Conservation (phyloP, 1,140 invertebrate genomes). For the Aphis gossypii region DNA sequence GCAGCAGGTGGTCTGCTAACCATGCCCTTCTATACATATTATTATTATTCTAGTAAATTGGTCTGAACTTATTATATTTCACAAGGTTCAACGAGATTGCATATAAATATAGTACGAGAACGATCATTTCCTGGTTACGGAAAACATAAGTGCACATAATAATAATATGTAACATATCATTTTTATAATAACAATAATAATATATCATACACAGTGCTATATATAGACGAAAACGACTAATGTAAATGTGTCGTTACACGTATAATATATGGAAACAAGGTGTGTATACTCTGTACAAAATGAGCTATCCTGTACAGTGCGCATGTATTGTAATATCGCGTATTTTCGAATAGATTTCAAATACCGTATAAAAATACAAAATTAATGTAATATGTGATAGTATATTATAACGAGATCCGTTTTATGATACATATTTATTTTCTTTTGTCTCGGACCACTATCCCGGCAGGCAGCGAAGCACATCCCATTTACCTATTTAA, state of each 20-base stretch:
- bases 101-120: background rate
- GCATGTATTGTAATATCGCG: background rate
- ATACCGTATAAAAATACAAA: background rate
- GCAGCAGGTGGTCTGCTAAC: background rate
- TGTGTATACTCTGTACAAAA: background rate
- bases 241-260: background rate
- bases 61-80: background rate
- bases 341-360: background rate
- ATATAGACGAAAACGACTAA: background rate
- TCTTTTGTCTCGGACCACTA: background rate
- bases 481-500: constrained; percentile 25
- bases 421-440: background rate
- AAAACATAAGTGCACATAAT: background rate
- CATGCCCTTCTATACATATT: background rate
- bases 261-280: background rate
- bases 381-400: background rate
- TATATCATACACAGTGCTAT: background rate
- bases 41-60: background rate
- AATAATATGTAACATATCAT: background rate
- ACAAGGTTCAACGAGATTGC: background rate
- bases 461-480: background rate
- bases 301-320: background rate
- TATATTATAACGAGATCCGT: background rate
- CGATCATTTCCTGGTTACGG: background rate
- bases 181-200: background rate